Evolutionary conservation across 2,113 vertebrate species (phyloP), one percentile per base, ranked within the genome.

Genomic region (Capreolus pygargus): DNA sequence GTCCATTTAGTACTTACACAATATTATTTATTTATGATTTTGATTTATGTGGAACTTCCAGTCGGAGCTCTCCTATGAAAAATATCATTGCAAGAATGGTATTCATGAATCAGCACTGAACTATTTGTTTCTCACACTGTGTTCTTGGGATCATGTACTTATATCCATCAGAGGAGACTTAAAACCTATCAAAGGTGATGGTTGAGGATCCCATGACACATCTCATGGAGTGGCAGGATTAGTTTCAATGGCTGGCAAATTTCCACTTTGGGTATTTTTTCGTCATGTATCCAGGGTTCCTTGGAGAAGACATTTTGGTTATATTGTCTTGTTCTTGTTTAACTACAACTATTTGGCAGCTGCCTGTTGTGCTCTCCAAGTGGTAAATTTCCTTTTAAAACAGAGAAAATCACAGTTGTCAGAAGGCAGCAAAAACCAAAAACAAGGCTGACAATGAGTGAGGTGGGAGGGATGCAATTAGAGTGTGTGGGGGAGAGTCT

Each of bases 11-110:
- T 96, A 89, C 95, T 96, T 98, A 97, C 47, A 97, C 89, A 86
- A 58, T 95, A 95, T 98, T 97, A 98, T 85, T 97, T 98, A 98
- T 98, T 98, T 94, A 97, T 98, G 97, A 87, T 84, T 95, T 97
- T 97, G 88, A 97, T 97, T 97, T 97, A 93, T 98, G 58, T 91
- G 39, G 43, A 94, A 89, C 57, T 95, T 97, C 79, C 54, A 93
- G 9, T n/a, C 61, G 78, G 52, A 96, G 55, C 9, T 93, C 79
- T 94, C 25, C 45, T 76, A 16, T 87, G 61, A 94, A 97, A 95
- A 90, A 52, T 23, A 82, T 88, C 64, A 30, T 97, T 94, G 47
- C 4, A 27, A 19, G 15, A 28, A 88, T 95, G 50, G 45, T 87
- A 28, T 61, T 94, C 74, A 88, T 87, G 61, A 97, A 82, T 94